Evolutionary conservation across 2,113 vertebrate genomes (phyloP).

Genomic region (Meleagris gallopavo): DNA sequence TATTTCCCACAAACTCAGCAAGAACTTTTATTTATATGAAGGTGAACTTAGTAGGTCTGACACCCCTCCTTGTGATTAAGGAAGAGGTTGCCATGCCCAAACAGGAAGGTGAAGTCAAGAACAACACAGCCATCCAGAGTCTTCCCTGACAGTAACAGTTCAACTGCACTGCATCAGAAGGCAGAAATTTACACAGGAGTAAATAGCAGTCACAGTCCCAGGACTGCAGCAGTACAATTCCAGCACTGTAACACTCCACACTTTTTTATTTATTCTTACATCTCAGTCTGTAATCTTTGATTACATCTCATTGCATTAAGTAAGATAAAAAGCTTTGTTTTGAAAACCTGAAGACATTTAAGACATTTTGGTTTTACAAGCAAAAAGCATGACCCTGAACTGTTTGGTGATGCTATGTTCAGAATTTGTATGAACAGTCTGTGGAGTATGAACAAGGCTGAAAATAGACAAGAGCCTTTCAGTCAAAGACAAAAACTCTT

Average conservation of each 20-base stretch:
- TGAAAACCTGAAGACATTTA: background rate
- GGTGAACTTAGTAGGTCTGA: background rate
- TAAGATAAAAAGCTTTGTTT: background rate
- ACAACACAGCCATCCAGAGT: background rate
- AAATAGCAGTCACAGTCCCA: background rate
- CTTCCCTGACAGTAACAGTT: background rate
- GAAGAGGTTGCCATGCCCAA: background rate
- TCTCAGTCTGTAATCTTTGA: background rate
- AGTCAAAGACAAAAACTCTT: background rate
- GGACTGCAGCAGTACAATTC: background rate
- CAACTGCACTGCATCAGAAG: background rate
- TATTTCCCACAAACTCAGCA: background rate
- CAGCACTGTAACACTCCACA: background rate
- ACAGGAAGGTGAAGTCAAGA: background rate
- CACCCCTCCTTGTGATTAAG: background rate
- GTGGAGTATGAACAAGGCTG: background rate
- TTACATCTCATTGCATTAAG: background rate
- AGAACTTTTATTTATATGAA: background rate
- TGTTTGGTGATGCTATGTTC: background rate
- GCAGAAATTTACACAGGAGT: background rate
- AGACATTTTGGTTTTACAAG: background rate
- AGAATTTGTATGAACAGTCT: background rate
- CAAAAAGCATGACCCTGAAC: background rate
- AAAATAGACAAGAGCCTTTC: background rate
- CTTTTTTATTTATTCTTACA: background rate